Percentiles rank a stretch among this genome's conserved stretches.
These are phyloP conservation scores for Drosophila tsacasi DNA, from an alignment of 1,140 invertebrate species.

Conservation along the genomic window DNA sequence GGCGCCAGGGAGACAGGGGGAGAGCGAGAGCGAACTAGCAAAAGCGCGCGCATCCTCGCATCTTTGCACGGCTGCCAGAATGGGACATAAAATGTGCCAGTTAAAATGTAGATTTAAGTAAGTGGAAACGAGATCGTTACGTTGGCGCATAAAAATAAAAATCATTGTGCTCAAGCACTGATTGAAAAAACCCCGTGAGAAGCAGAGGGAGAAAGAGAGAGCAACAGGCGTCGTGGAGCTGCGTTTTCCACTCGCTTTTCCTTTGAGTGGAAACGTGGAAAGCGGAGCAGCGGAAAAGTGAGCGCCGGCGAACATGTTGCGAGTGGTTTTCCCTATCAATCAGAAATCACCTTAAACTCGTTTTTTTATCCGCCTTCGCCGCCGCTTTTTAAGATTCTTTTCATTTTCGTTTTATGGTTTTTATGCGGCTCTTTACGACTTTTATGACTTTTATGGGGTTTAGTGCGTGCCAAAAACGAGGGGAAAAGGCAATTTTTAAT, in stretches of 20 bases:
- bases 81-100: slow-evolving; percentile 85
- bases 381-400: slow-evolving; percentile 79
- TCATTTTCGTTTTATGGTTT: slow-evolving; percentile 85
- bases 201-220: slow-evolving; percentile 27
- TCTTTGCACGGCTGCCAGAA: slow-evolving; percentile 72
- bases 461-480: slow-evolving; percentile 84
- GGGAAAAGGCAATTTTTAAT: slow-evolving; percentile 77
- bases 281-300: slow-evolving; percentile 9
- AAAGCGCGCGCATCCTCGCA: slow-evolving; percentile 72
- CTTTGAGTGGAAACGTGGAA: slow-evolving; percentile 62
- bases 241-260: slow-evolving; percentile 64
- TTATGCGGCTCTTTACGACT: slow-evolving; percentile 70
- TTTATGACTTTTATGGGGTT: slow-evolving; percentile 85
- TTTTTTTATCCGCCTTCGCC: slow-evolving; percentile 53
- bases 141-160: slow-evolving; percentile 85
- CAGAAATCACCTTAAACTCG: slow-evolving; percentile 76
- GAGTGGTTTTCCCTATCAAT: slow-evolving; percentile 61
- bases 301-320: slow-evolving; percentile 63
- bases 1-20: slow-evolving; percentile 24
- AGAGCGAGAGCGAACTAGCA: slow-evolving; percentile 14
- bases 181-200: slow-evolving; percentile 77
- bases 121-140: slow-evolving; percentile 85
- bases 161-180: slow-evolving; percentile 84
- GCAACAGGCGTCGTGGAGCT: slow-evolving; percentile 54
- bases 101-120: slow-evolving; percentile 85